Evolutionary conservation across 1,140 invertebrate genomes (phyloP), one percentile per base, ranked within the genome.

Genomic region (Rhagoletis zephyria): DNA sequence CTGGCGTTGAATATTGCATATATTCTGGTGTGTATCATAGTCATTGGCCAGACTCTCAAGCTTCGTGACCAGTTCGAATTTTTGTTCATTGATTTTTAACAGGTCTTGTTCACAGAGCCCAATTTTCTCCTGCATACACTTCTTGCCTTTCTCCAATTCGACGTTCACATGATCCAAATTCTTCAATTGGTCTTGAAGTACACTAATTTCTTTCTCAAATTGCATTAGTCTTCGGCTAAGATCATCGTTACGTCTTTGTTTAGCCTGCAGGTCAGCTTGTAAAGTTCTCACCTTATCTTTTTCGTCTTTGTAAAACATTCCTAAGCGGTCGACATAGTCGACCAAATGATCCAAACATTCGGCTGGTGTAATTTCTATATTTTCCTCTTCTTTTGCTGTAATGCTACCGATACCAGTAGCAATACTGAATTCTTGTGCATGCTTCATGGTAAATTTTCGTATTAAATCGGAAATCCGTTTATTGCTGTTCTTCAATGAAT

Each of bases 341-440:
- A 48, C 45, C 6, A 89, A 89, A n/a, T 88, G 61, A 85, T 61
- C 63, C 40, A 89, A 87, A 87, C 70, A 56, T n/a, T 88, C 77
- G 5, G 56, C 64, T 16, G 86, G 59, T 30, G 65, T 45, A 40
- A 56, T 48, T 7, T 74, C 85, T 40, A 30, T 86, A 63, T 74
- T 65, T 67, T 42, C 63, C 4, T 48, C 59, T 19, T 40, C 77
- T 64, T 87, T 74, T 0, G 56, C 77, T 9, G 45, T 48, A 48
- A 64, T 14, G 1, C 9, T 42, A 56, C 16, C 85, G 4, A 77
- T 60, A 16, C 60, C 48, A 45, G 67, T 87, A 1, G 86, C 65
- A 9, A 89, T 51, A 65, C 89, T 67, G 67, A 87, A 89, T 30
- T 88, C 85, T 10, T 88, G 59, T 3, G 85, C 61, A 9, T 90